These are phyloP conservation scores for Campopleginae sp. DNA, from an alignment of 2,888 invertebrate species.

Conservation along the genomic window DNA sequence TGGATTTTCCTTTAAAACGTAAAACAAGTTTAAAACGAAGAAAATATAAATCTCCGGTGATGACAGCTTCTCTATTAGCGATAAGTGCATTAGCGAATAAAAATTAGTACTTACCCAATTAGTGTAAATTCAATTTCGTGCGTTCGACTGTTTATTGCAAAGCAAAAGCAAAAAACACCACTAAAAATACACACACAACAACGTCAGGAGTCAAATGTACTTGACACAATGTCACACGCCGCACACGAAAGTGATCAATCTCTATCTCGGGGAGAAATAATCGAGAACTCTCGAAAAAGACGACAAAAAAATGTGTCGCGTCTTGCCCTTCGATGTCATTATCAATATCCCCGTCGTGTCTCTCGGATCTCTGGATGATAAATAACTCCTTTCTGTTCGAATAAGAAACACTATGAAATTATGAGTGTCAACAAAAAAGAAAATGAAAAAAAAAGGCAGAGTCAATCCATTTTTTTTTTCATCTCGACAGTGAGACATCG, in stretches of 20 bases:
- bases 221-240: slow-evolving; percentile 3
- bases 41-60: slow-evolving; percentile 50
- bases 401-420: slow-evolving; percentile 40
- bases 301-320: slow-evolving; percentile 45
- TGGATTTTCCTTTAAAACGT: not conserved
- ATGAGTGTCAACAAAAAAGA: not conserved
- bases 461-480: not conserved
- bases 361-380: slow-evolving; percentile 16
- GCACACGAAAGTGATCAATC: slow-evolving; percentile 56
- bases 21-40: slow-evolving; percentile 2
- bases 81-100: slow-evolving; percentile 54
- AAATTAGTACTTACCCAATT: slow-evolving; percentile 61
- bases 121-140: slow-evolving; percentile 45
- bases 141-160: slow-evolving; percentile 47
- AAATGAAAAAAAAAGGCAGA: not conserved
- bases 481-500: slow-evolving; percentile 9
- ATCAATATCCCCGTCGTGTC: not conserved
- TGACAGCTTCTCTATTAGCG: slow-evolving; percentile 57
- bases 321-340: slow-evolving; percentile 41
- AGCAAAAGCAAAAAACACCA: slow-evolving; percentile 38
- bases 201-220: slow-evolving; percentile 42
- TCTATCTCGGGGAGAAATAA: slow-evolving; percentile 56
- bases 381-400: slow-evolving; percentile 57
- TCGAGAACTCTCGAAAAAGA: slow-evolving; percentile 31
- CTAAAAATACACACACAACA: slow-evolving; percentile 51